Conservation (phyloP, 2,888 invertebrate genomes). For the Aproaerema taeniolella region DNA sequence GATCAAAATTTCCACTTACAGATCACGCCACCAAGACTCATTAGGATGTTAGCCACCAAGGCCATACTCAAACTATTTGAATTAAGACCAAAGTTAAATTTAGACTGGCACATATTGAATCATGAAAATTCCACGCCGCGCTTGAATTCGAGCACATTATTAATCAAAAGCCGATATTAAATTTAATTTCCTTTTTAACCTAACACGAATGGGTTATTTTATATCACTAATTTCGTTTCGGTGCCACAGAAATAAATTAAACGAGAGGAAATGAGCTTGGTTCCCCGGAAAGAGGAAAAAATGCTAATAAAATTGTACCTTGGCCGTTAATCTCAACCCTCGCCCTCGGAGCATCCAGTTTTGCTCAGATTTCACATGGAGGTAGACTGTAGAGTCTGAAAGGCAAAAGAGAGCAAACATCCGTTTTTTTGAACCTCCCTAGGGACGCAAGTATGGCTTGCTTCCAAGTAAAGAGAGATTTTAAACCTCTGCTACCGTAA, state of each 20-base stretch:
- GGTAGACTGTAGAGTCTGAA: background rate
- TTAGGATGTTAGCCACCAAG: no score
- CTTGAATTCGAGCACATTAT: no score
- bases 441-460: background rate
- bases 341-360: slow-evolving; percentile 40
- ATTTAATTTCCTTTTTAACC: slow-evolving; percentile 43
- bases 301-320: slow-evolving; percentile 72
- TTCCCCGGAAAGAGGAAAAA: slow-evolving; percentile 64
- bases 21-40: no score
- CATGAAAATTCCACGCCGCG: no score
- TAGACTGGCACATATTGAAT: no score
- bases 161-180: slow-evolving; percentile 37
- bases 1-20: no score
- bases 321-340: slow-evolving; percentile 65
- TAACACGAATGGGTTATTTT: slow-evolving; percentile 48
- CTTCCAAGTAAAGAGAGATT: background rate
- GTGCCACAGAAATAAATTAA: slow-evolving; percentile 62
- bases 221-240: slow-evolving; percentile 61
- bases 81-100: no score
- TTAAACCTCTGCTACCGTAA: no score
- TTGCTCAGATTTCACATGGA: slow-evolving; percentile 52
- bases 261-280: slow-evolving; percentile 64
- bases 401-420: background rate
- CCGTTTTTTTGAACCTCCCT: background rate
- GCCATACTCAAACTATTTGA: no score